Evolutionary conservation across 2,888 invertebrate genomes (phyloP), one percentile per base, ranked within the genome.

Genomic region (Eulithis testata): DNA sequence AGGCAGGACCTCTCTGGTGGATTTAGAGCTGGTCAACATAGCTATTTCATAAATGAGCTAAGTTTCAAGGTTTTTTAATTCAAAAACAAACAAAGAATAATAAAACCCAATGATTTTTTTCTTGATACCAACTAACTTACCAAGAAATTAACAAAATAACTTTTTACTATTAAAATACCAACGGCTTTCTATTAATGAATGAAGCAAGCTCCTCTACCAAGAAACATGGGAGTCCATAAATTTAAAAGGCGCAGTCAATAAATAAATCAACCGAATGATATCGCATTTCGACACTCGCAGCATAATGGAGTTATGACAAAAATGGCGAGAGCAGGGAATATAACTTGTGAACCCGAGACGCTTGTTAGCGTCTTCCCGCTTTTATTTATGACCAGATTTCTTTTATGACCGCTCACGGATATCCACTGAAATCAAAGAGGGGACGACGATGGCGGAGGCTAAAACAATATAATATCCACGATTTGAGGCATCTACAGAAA

Each of bases 301-400:
- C 84, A 87, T 91, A 92, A 92, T 91, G 85, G 90, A 92, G 90
- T 92, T 90, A 91, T 91, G 87, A 90, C 88, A 90, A 90, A 91
- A 91, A 91, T 89, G 90, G 90, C 86, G 88, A 80, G 73, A 78
- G 83, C 81, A 79, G 84, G 91, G 91, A 91, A 92, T 93, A 93
- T 93, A 83, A 88, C 88, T 89, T 85, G 88, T 82, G 89, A 93
- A 93, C 88, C 90, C 90, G 92, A 93, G 90, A 91, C 87, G 90
- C 93, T 93, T 93, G 93, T 93, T 93, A 93, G 93, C 90, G 90
- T 84, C 91, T 87, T 81, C 84, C 77, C 78, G 81, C 77, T 82
- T 89, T 93, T 93, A 93, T 93, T 93, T 93, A 93, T 93, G 91
- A 76, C 86, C 87, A 90, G 93, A 93, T 93, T 93, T 93, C 93